Evolutionary conservation across 1,140 invertebrate genomes (phyloP).

Genomic region (Drosophila pruinosa): DNA sequence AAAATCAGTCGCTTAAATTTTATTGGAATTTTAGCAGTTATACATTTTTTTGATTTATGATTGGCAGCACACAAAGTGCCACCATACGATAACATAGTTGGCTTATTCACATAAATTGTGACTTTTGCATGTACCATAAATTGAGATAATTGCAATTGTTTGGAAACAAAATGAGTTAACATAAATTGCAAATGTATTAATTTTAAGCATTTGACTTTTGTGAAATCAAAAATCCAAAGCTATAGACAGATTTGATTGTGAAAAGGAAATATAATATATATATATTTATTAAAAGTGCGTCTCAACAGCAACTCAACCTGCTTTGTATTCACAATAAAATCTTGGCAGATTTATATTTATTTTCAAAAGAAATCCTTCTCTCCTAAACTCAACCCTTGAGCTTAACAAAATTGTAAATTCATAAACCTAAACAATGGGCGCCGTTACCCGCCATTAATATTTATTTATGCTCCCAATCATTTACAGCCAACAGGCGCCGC

Average conservation of each 20-base stretch:
- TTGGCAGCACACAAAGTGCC: conserved; percentile 4
- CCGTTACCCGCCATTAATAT: conserved; percentile 49
- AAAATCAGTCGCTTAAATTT: too few relatives aligned
- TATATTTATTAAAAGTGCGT: too few relatives aligned
- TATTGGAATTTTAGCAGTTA: conserved; percentile 6
- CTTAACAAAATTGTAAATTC: conserved; percentile 15
- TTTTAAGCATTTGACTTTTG: neutral
- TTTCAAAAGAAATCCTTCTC: neutral
- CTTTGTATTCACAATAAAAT: neutral
- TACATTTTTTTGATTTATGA: conserved; percentile 19
- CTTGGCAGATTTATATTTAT: neutral
- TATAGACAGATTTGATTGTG: too few relatives aligned
- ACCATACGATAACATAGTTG: conserved; percentile 7
- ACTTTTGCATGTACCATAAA: conserved; percentile 14
- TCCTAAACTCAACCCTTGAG: conserved; percentile 18
- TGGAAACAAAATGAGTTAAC: too few relatives aligned
- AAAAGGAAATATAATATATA: too few relatives aligned
- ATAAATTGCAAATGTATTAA: neutral
- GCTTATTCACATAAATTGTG: conserved; percentile 21
- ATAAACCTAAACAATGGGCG: conserved; percentile 12
- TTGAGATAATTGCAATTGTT: neutral
- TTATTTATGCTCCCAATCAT: conserved; percentile 62
- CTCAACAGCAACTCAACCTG: neutral
- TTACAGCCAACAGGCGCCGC: conserved; percentile 22
- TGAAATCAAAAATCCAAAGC: too few relatives aligned